Evolutionary conservation across 2,113 vertebrate species (phyloP).

Genomic region (Zosterops borbonicus): DNA sequence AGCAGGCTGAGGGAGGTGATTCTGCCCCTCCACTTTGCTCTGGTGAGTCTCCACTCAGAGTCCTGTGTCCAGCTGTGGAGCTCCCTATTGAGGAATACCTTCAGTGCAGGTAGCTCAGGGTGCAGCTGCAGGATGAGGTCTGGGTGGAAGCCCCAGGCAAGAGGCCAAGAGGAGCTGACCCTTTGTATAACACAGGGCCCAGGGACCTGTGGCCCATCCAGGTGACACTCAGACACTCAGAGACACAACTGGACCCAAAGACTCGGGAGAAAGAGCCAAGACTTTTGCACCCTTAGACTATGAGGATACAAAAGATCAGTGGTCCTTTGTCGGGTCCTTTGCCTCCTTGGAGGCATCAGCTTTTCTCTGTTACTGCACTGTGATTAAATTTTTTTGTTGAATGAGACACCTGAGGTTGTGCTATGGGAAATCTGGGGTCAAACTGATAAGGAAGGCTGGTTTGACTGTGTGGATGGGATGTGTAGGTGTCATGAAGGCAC

Average conservation of each 20-base stretch:
- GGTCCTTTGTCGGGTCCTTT: neutral
- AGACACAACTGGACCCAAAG: neutral
- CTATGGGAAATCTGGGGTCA: neutral
- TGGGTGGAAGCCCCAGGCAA: neutral
- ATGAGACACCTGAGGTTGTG: neutral
- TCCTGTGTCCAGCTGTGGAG: neutral
- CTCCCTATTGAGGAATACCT: neutral
- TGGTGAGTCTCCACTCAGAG: neutral
- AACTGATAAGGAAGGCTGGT: neutral
- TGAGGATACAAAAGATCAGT: neutral
- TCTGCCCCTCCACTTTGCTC: neutral
- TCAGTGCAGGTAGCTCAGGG: neutral
- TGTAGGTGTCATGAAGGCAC: neutral
- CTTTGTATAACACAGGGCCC: neutral
- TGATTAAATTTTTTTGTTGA: neutral
- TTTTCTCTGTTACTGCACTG: neutral
- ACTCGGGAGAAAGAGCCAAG: fast-evolving
- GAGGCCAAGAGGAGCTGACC: fast-evolving
- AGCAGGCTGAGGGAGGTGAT: neutral
- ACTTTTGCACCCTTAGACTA: neutral
- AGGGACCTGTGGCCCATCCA: too few relatives aligned
- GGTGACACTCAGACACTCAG: neutral
- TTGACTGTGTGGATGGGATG: neutral
- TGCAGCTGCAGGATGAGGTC: neutral
- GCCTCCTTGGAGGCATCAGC: neutral